A percentile compares a stretch with the other conserved stretches of the same genome.
These are phyloP conservation scores for Leistus spinibarbis DNA, from an alignment of 2,888 invertebrate species.

Conservation along the genomic window DNA sequence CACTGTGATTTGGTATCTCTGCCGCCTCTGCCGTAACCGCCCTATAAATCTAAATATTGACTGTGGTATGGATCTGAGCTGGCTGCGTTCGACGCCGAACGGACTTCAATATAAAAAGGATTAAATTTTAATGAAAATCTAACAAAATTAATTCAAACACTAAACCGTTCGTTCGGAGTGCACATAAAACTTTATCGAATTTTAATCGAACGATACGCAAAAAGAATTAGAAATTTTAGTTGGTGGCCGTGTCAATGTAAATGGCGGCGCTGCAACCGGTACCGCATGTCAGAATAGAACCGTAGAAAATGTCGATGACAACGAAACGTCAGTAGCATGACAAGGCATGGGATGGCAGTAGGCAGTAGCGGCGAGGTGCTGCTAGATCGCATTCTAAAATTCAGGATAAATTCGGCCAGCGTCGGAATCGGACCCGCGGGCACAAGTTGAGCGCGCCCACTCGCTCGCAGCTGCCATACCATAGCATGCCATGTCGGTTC, in stretches of 20 bases:
- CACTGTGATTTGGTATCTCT: conserved; percentile 34
- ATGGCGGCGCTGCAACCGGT: not conserved
- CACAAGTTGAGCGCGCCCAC: conserved; percentile 11
- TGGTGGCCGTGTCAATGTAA: not conserved
- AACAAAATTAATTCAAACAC: conserved; percentile 47
- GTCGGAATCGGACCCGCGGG: conserved; percentile 36
- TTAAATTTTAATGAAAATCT: conserved; percentile 52
- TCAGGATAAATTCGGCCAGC: conserved; percentile 31
- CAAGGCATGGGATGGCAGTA: not conserved
- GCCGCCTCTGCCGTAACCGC: conserved; percentile 2
- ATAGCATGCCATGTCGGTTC: too few species aligned
- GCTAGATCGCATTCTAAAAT: not conserved
- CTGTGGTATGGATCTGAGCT: conserved; percentile 23
- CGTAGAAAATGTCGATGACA: not conserved
- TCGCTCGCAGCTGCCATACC: conserved; percentile 25
- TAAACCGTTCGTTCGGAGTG: conserved; percentile 35
- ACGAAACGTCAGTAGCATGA: not conserved
- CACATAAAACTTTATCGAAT: conserved; percentile 36
- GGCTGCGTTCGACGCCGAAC: not conserved
- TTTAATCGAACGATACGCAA: conserved; percentile 31
- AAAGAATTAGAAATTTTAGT: conserved; percentile 21
- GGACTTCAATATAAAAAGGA: conserved; percentile 48
- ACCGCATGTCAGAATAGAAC: not conserved
- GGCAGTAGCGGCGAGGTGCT: not conserved
- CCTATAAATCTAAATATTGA: conserved; percentile 40